phyloP scores from a whole-genome alignment of 2,888 invertebrate genomes.

The Eupithecia pulchellata region DNA sequence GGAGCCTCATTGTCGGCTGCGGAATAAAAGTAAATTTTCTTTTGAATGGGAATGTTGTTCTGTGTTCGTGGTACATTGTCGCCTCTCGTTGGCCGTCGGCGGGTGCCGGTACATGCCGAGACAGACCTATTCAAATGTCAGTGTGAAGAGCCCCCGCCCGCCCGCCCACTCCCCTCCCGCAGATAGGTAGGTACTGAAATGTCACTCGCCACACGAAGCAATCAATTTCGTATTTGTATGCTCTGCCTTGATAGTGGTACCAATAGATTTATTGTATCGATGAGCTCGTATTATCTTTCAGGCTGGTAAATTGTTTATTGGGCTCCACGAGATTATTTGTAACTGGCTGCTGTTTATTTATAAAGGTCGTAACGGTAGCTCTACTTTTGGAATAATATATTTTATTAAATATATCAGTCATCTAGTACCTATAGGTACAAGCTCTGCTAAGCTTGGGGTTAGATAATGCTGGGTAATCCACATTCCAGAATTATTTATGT shows the following conservation, averaged over 20 bases:
- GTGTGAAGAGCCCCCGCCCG: slow-evolving; percentile 64
- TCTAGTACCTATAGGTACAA: too few species aligned
- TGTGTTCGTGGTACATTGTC: slow-evolving; percentile 80
- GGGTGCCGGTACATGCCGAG: slow-evolving; percentile 83
- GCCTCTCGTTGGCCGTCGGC: slow-evolving; percentile 78
- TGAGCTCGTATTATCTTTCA: slow-evolving; percentile 61
- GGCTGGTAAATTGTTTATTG: slow-evolving; percentile 47
- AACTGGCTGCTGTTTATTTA: slow-evolving; percentile 30
- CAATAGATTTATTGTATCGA: slow-evolving; percentile 75
- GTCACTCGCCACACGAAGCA: slow-evolving; percentile 83
- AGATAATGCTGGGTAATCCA: too few species aligned
- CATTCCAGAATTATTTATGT: too few species aligned
- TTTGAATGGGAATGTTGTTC: slow-evolving; percentile 80
- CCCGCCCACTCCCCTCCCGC: slow-evolving; percentile 55
- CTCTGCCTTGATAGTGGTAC: slow-evolving; percentile 74
- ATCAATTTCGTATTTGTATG: slow-evolving; percentile 85
- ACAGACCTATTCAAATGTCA: slow-evolving; percentile 85
- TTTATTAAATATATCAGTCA: too few species aligned
- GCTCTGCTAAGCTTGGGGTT: too few species aligned
- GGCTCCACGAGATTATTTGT: slow-evolving; percentile 41
- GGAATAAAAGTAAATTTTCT: slow-evolving; percentile 81
- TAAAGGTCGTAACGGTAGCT: slow-evolving; percentile 33
- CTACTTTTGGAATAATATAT: too few species aligned
- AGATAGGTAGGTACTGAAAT: slow-evolving; percentile 70
- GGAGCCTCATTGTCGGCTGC: slow-evolving; percentile 64